A percentile compares a stretch with the other conserved stretches of the same genome.
Conservation (phyloP, 2,888 invertebrate genomes). For the Acanthacorydalis orientalis region DNA sequence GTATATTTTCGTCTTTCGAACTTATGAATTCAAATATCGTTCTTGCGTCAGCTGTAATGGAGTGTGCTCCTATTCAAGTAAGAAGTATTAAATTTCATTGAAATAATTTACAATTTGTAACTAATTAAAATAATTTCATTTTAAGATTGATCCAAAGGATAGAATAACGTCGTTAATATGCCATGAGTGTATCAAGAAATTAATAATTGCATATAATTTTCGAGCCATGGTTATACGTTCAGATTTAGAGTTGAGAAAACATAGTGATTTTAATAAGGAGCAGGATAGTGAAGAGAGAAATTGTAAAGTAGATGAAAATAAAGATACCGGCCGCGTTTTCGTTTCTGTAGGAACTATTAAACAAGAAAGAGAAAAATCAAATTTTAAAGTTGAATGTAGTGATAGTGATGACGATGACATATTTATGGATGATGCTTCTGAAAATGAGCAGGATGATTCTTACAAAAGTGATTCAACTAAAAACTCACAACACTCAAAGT, state of each 20-base stretch:
- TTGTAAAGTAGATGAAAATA: neutral
- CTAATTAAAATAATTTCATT: neutral
- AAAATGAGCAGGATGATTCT: no score
- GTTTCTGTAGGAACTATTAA: neutral
- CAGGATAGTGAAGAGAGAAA: neutral
- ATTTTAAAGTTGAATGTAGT: no score
- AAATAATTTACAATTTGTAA: neutral
- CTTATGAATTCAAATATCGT: neutral
- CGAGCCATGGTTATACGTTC: neutral
- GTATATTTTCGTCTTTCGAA: neutral
- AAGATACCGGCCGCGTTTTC: neutral
- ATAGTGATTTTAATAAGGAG: neutral
- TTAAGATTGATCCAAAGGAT: neutral
- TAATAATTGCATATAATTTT: neutral
- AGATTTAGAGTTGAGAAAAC: neutral
- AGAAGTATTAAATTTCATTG: neutral
- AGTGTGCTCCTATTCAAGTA: neutral
- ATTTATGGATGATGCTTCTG: no score
- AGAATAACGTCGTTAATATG: neutral
- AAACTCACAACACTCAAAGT: no score
- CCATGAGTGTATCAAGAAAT: neutral
- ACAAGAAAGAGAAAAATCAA: neutral
- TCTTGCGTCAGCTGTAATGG: neutral
- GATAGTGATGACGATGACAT: no score
- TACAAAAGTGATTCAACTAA: no score